phyloP scores from a whole-genome alignment of 2,888 invertebrate genomes.

The Ophion ellenae region DNA sequence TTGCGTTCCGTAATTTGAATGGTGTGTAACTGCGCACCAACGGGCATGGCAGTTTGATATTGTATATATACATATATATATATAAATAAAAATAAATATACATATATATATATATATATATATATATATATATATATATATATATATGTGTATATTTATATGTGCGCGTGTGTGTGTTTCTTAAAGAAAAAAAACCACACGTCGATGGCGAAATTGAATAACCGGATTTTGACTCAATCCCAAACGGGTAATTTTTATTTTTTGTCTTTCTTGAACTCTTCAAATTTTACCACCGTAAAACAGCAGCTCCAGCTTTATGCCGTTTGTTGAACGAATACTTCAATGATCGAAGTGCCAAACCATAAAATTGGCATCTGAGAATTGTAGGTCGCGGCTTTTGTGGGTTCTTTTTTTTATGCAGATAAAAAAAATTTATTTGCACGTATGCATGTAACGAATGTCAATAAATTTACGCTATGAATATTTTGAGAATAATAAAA shows the following conservation, averaged over 20 bases:
- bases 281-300: conserved; percentile 21
- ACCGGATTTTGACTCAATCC: conserved; percentile 36
- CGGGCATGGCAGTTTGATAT: not conserved
- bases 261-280: conserved; percentile 10
- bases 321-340: not conserved
- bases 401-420: not conserved
- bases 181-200: conserved; percentile 6
- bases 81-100: too few relatives aligned
- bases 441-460: too few relatives aligned
- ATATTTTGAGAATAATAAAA: too few relatives aligned
- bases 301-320: not conserved
- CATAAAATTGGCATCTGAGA: not conserved
- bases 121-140: too few relatives aligned
- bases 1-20: conserved; percentile 33
- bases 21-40: conserved; percentile 6
- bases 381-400: not conserved
- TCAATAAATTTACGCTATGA: too few relatives aligned
- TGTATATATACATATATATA: not conserved
- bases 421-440: not conserved
- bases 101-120: not conserved
- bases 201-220: conserved; percentile 39
- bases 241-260: conserved; percentile 4
- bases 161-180: not conserved
- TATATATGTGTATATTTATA: too few relatives aligned
- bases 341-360: not conserved